Evolutionary conservation across 2,113 vertebrate genomes (phyloP).

Genomic region (Ailuropoda melanoleuca): DNA sequence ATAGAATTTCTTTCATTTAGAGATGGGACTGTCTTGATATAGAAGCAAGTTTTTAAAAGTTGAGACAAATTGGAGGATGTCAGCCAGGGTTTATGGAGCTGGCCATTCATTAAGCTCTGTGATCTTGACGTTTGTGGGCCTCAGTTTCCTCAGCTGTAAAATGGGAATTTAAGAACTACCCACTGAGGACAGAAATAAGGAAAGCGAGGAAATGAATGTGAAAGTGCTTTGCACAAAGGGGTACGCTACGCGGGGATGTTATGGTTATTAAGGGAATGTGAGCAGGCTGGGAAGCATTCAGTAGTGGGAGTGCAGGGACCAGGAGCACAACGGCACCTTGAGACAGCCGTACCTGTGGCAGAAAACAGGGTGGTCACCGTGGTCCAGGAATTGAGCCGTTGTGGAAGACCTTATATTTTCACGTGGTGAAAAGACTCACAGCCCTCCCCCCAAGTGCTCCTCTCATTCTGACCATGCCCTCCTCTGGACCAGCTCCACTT

Average conservation of each 20-base stretch:
- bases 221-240: not conserved
- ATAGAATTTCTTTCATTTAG: not conserved
- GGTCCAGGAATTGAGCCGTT: no score
- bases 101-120: not conserved
- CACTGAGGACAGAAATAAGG: not conserved
- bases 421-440: not conserved
- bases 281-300: not conserved
- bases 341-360: not conserved
- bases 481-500: not conserved
- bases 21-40: not conserved
- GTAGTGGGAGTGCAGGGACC: not conserved
- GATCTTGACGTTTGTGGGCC: not conserved
- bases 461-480: not conserved
- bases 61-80: not conserved
- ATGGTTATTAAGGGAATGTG: not conserved
- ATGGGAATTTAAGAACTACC: not conserved
- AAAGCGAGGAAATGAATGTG: not conserved
- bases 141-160: not conserved
- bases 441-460: not conserved
- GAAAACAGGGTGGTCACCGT: not conserved
- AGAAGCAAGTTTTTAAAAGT: not conserved
- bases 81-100: not conserved
- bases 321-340: not conserved
- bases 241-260: fast-evolving
- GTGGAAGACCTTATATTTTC: not conserved